A percentile compares a stretch with the other conserved stretches of the same genome.
These are phyloP conservation scores for Illadopsis cleaveri DNA, from an alignment of 2,113 vertebrate species.

Conservation along the genomic window DNA sequence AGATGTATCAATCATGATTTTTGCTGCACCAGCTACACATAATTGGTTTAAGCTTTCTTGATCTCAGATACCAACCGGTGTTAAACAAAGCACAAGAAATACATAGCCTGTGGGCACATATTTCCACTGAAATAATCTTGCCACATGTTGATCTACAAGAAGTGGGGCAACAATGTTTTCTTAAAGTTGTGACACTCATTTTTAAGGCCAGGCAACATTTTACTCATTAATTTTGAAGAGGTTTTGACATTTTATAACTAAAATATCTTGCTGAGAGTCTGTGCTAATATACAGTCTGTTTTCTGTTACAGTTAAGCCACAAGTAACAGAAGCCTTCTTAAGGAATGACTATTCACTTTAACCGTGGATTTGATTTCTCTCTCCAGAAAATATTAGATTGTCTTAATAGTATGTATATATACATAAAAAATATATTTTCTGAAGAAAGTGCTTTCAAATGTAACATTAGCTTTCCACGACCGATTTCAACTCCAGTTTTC, in stretches of 20 bases:
- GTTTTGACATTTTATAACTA: background rate
- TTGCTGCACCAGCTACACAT: conserved; percentile 55
- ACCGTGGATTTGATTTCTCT: background rate
- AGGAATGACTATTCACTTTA: conserved; percentile 1
- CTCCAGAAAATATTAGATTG: background rate
- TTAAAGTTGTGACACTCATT: background rate
- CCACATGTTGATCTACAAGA: background rate
- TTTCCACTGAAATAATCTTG: background rate
- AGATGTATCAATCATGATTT: conserved; percentile 63
- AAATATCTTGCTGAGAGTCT: background rate
- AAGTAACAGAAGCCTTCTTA: conserved; percentile 5
- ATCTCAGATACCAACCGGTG: conserved; percentile 30
- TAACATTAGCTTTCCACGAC: background rate
- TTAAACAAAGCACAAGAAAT: conserved; percentile 40
- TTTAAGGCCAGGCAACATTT: background rate
- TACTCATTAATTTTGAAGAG: background rate
- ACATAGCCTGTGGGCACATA: background rate
- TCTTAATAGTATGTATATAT: background rate
- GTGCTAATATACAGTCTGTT: background rate
- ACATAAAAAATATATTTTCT: background rate
- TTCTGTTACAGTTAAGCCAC: background rate
- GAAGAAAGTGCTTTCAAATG: background rate
- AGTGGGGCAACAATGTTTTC: background rate
- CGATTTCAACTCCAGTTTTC: background rate
- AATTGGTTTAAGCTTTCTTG: conserved; percentile 59